Evolutionary conservation across 1,140 invertebrate genomes (phyloP), one percentile per base, ranked within the genome.

Genomic region (Calephelis virginiensis): DNA sequence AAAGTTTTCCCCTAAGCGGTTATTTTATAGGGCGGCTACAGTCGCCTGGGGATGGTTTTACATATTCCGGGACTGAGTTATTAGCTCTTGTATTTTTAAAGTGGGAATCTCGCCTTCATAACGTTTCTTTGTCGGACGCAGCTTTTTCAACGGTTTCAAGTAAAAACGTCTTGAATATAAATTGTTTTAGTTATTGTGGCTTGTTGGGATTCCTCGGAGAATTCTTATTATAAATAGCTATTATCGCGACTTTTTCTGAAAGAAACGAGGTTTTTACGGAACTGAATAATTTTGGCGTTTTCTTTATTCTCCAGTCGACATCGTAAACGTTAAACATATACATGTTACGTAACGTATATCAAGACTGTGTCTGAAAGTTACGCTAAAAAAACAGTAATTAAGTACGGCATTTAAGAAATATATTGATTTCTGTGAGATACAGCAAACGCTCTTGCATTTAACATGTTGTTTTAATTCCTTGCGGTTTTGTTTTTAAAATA

Each of bases 51-150:
- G 49, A 50, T 14, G 49, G 49, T 53, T 53, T 53, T 53, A 53
- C 49, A 53, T 53, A 53, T 53, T 53, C 49, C 49, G 14, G 14
- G 49, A 53, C 49, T 53, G 49, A 53, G 17, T 53, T 53, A 28
- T 59, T 59, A 59, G 53, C 53, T 59, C 53, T 59, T 59, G 53
- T 59, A 59, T 59, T 59, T 59, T 59, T 59, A 59, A 59, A 59
- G 17, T 59, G 8, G 8, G 53, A 59, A 37, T 38, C 53, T 53
- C 50, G 50, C 50, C 50, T 53, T 28, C 50, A 53, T 53, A 53
- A 53, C 50, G 17, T 17, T 53, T 53, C 17, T 53, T 53, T 53
- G 50, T 53, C 17, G 9, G 50, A 53, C 17, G 50, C n/a, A 3
- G 50, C 17, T 53, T 28, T 53, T 53, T 53, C 17, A 53, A 10